These are phyloP conservation scores for Nebria ingens DNA, from an alignment of 1,140 invertebrate genomes.

Conservation along the genomic window DNA sequence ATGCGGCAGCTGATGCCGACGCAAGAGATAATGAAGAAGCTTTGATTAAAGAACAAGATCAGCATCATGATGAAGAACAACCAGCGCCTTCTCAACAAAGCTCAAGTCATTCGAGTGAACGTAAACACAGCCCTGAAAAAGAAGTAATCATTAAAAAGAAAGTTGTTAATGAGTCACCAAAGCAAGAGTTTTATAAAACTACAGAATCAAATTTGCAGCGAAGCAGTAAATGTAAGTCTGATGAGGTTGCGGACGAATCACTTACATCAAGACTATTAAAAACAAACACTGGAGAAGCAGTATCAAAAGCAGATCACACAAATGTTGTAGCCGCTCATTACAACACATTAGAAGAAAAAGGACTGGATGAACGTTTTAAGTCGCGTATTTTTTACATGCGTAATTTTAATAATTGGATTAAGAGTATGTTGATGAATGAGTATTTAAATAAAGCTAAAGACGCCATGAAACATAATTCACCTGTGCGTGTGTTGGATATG, in stretches of 20 bases:
- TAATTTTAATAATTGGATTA: conserved; percentile 99
- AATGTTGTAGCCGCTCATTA: conserved; percentile 74
- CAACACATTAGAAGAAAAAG: conserved; percentile 73
- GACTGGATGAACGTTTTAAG: conserved; percentile 62
- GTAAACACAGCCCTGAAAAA: neutral
- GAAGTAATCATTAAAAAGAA: no score
- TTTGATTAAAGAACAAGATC: conserved; percentile 10
- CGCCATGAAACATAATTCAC: conserved; percentile 43
- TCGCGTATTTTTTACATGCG: conserved; percentile 88
- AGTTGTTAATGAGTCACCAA: neutral
- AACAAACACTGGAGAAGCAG: conserved; percentile 7
- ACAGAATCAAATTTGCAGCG: conserved; percentile 1
- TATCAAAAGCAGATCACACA: conserved; percentile 30
- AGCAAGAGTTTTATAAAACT: conserved; percentile 1
- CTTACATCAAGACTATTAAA: conserved; percentile 7
- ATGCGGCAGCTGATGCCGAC: conserved; percentile 30
- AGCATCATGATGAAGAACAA: conserved; percentile 2
- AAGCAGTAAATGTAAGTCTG: neutral
- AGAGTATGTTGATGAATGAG: conserved; percentile 83
- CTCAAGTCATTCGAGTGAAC: neutral
- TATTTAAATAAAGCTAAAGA: conserved; percentile 53
- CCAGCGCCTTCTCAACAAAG: neutral
- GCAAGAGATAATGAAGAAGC: conserved; percentile 21
- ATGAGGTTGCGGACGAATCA: conserved; percentile 12
- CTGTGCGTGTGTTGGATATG: conserved; percentile 58